phyloP scores from a whole-genome alignment of 2,113 vertebrate genomes.

The Isichthys henryi region DNA sequence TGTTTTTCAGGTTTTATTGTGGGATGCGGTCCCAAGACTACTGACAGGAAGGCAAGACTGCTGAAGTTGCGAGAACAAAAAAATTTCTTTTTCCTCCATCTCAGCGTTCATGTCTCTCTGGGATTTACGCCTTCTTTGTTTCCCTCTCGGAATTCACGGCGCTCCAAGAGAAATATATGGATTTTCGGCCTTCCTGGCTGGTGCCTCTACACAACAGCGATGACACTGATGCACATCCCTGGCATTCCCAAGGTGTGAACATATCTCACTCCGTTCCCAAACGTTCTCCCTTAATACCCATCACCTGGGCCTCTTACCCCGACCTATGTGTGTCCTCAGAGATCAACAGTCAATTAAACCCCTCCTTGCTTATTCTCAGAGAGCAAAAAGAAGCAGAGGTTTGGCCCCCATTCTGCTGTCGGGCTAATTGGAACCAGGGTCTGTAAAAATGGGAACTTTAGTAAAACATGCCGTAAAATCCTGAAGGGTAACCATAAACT shows the following conservation, averaged over 20 bases:
- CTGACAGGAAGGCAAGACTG: neutral
- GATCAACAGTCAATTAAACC: conserved; percentile 57
- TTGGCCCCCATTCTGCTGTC: conserved; percentile 49
- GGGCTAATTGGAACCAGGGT: conserved; percentile 74
- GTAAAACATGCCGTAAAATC: conserved; percentile 77
- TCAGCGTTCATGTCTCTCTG: neutral
- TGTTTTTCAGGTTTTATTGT: neutral
- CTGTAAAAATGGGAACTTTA: conserved; percentile 71
- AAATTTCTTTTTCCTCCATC: neutral
- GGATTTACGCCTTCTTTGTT: neutral
- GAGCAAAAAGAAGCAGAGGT: conserved; percentile 55
- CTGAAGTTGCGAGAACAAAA: neutral
- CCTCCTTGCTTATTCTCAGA: conserved; percentile 34
- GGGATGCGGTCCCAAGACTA: neutral
- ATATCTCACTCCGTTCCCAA: conserved; percentile 27
- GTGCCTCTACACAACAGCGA: neutral
- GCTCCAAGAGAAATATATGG: neutral
- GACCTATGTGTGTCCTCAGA: conserved; percentile 56
- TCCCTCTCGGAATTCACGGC: neutral
- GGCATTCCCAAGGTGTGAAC: conserved; percentile 33
- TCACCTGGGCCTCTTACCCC: conserved; percentile 40
- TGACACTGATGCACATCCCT: neutral
- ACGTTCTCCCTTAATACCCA: conserved; percentile 23
- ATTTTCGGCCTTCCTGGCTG: neutral
- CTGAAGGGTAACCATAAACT: conserved; percentile 73